Conservation (phyloP, 2,888 invertebrate species). For the Epinotia bilunana region DNA sequence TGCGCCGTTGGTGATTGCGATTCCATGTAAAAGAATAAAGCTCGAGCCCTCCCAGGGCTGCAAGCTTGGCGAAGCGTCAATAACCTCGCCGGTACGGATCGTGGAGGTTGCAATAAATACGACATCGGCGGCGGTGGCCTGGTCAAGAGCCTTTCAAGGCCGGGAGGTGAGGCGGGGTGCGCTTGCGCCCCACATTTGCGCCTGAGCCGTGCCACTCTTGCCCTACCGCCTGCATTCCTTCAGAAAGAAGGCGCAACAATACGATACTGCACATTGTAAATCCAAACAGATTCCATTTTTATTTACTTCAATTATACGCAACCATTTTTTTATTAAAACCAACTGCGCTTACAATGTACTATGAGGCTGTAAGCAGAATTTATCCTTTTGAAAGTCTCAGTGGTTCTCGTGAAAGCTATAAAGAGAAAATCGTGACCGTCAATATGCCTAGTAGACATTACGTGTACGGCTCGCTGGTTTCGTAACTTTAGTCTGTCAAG, state of each 20-base stretch:
- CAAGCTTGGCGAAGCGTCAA: conserved; percentile 68
- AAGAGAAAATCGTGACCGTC: conserved; percentile 71
- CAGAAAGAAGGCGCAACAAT: conserved; percentile 58
- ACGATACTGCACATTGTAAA: conserved; percentile 25
- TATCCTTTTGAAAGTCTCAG: conserved; percentile 13
- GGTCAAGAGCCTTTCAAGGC: conserved; percentile 85
- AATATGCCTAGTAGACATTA: conserved; percentile 67
- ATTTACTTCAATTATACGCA: conserved; percentile 23
- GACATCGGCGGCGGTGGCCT: conserved; percentile 79
- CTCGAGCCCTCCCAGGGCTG: conserved; percentile 53
- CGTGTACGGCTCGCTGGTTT: conserved; percentile 70
- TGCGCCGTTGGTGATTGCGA: conserved; percentile 60
- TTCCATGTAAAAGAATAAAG: conserved; percentile 70
- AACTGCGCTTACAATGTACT: background rate
- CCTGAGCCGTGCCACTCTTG: conserved; percentile 67
- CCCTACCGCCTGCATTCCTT: conserved; percentile 73
- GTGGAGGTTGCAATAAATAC: conserved; percentile 84
- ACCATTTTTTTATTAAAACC: background rate
- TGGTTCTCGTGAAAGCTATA: conserved; percentile 51
- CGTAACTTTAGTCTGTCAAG: conserved; percentile 74
- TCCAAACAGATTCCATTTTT: conserved; percentile 26
- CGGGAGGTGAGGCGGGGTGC: conserved; percentile 81
- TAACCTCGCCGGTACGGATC: conserved; percentile 83
- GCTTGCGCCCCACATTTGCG: conserved; percentile 77
- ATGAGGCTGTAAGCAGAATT: background rate